phyloP scores from a whole-genome alignment of 2,888 invertebrate genomes.

The Yponomeuta malinellus region DNA sequence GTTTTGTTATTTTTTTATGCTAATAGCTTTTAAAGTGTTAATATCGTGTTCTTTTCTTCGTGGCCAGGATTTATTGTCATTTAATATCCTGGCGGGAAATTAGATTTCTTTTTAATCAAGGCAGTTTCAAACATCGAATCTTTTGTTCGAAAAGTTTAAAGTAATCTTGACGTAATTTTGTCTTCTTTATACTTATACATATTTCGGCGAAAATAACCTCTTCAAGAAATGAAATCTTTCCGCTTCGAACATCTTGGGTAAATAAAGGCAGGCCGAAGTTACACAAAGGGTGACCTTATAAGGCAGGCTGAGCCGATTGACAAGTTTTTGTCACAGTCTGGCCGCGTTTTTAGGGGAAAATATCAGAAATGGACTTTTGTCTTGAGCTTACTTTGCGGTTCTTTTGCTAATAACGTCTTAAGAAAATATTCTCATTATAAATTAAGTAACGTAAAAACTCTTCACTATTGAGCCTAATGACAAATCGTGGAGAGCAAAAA shows the following conservation, averaged over 20 bases:
- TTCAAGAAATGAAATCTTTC: neutral
- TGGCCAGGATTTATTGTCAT: slow-evolving; percentile 15
- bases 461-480: too few species aligned
- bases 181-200: too few species aligned
- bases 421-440: neutral
- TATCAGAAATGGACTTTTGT: neutral
- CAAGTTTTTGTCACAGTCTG: slow-evolving; percentile 11
- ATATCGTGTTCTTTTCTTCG: slow-evolving; percentile 1
- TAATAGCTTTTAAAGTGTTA: slow-evolving; percentile 14
- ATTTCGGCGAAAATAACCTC: neutral
- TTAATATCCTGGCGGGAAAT: neutral
- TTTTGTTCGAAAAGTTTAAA: neutral
- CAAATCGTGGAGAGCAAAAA: too few species aligned
- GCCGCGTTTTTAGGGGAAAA: neutral
- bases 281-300: slow-evolving; percentile 13
- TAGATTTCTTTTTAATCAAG: neutral
- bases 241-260: neutral
- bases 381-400: neutral
- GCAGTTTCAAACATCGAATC: neutral
- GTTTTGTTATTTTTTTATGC: slow-evolving; percentile 15
- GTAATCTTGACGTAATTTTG: too few species aligned
- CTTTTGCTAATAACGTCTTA: neutral
- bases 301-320: slow-evolving; percentile 23
- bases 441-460: too few species aligned
- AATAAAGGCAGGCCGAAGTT: neutral